Conservation (phyloP, 1,140 invertebrate genomes). For the Aphaenogaster rudis region DNA sequence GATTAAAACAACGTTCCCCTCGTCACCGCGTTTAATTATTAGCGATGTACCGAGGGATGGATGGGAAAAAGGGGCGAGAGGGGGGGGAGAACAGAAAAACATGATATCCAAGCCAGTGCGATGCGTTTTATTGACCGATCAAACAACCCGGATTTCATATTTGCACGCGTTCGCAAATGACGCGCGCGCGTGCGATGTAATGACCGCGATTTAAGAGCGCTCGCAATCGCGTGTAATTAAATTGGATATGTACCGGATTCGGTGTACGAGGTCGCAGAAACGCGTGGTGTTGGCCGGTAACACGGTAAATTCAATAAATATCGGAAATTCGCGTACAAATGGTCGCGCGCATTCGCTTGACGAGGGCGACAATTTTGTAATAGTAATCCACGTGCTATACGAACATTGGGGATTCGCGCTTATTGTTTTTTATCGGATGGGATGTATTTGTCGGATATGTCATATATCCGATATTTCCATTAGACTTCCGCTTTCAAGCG, state of each 20-base stretch:
- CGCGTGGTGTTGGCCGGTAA: background rate
- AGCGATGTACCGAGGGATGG: conserved; percentile 36
- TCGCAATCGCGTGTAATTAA: conserved; percentile 65
- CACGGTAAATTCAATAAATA: conserved; percentile 41
- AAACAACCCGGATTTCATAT: conserved; percentile 72
- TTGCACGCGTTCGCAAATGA: conserved; percentile 65
- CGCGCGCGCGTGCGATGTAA: conserved; percentile 33
- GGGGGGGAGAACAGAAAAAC: background rate
- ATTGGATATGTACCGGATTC: conserved; percentile 16
- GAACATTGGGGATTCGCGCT: background rate
- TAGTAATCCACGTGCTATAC: background rate
- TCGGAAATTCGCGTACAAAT: conserved; percentile 41
- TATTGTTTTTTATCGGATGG: conserved; percentile 12
- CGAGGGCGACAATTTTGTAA: conserved; percentile 30
- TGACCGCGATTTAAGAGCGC: conserved; percentile 71
- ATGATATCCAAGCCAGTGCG: background rate
- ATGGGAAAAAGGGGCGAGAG: background rate
- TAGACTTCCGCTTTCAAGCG: background rate
- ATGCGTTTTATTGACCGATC: conserved; percentile 73
- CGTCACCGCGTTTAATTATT: conserved; percentile 76
- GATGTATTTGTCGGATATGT: background rate
- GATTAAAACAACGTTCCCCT: conserved; percentile 73
- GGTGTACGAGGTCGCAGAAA: background rate
- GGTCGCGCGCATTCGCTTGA: background rate
- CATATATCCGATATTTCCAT: background rate